Conservation (phyloP, 2,797 vertebrate species). For the Micromesistius poutassou region DNA sequence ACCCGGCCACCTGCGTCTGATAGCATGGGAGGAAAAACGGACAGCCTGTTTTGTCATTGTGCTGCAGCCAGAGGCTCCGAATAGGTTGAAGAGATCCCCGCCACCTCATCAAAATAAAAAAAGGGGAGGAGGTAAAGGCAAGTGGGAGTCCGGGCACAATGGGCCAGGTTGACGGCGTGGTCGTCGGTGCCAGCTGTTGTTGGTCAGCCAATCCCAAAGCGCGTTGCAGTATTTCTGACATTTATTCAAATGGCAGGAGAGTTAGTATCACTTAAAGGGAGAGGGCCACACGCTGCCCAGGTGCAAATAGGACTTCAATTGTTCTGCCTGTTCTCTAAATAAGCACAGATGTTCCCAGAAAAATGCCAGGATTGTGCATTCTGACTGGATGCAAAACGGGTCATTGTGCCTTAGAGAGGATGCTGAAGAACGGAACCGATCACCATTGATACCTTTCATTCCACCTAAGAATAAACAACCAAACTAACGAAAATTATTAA, state of each 20-base stretch:
- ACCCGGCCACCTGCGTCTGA: conserved; percentile 36
- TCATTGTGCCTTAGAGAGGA: conserved; percentile 34
- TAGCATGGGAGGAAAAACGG: conserved; percentile 22
- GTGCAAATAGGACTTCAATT: conserved; percentile 58
- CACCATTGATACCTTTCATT: conserved; percentile 30
- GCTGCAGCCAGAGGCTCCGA: conserved; percentile 20
- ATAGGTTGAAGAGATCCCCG: conserved; percentile 37
- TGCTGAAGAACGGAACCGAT: conserved; percentile 26
- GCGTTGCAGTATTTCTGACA: conserved; percentile 49
- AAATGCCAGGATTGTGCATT: conserved; percentile 31
- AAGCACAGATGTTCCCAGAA: conserved; percentile 41
- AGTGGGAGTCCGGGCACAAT: conserved; percentile 35
- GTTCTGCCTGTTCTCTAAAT: conserved; percentile 42
- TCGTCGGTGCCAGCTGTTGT: conserved; percentile 54
- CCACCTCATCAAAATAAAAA: conserved; percentile 16
- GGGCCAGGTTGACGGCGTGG: conserved; percentile 35
- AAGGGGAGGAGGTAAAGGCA: background rate
- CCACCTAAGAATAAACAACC: conserved; percentile 9
- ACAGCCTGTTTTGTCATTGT: conserved; percentile 28
- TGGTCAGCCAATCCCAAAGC: conserved; percentile 45
- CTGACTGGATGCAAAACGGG: conserved; percentile 21
- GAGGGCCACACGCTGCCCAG: conserved; percentile 49
- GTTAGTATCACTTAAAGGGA: conserved; percentile 52
- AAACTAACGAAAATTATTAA: conserved; percentile 55
- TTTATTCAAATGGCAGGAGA: conserved; percentile 53